Conservation (phyloP, 2,113 vertebrate species). For the Takifugu bimaculatus region DNA sequence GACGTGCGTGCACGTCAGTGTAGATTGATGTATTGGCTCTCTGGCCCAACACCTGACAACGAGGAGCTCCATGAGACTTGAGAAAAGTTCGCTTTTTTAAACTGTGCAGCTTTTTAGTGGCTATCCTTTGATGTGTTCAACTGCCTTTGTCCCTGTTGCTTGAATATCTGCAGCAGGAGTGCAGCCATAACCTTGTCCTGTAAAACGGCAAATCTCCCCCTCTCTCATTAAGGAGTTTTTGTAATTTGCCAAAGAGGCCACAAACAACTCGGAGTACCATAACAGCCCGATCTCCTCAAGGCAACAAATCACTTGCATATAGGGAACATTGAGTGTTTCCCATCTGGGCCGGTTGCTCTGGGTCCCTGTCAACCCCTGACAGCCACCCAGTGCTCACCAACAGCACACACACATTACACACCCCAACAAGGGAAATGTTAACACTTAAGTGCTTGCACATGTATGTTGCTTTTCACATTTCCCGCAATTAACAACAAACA, state of each 20-base stretch:
- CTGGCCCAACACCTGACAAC: slow-evolving; percentile 5
- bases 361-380: slow-evolving; percentile 59
- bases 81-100: slow-evolving; percentile 56
- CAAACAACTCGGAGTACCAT: slow-evolving; percentile 60
- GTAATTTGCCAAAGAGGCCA: slow-evolving; percentile 66
- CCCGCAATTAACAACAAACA: slow-evolving; percentile 40
- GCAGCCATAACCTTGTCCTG: slow-evolving; percentile 37
- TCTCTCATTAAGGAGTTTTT: slow-evolving; percentile 56
- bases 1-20: slow-evolving; percentile 17
- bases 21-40: slow-evolving; percentile 22
- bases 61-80: slow-evolving; percentile 22
- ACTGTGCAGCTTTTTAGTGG: slow-evolving; percentile 30
- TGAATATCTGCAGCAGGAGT: slow-evolving; percentile 47
- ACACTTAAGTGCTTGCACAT: slow-evolving; percentile 61
- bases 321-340: slow-evolving; percentile 59
- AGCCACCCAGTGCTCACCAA: slow-evolving; percentile 17
- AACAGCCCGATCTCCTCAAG: slow-evolving; percentile 63
- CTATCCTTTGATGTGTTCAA: slow-evolving; percentile 61
- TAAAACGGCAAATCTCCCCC: slow-evolving; percentile 26
- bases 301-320: slow-evolving; percentile 68
- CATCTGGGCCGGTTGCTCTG: slow-evolving; percentile 59
- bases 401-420: slow-evolving; percentile 50
- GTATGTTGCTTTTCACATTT: slow-evolving; percentile 44
- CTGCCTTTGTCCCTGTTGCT: slow-evolving; percentile 53
- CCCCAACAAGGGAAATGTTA: slow-evolving; percentile 40